Percentiles rank a stretch among this genome's conserved stretches.
Evolutionary conservation across 2,888 invertebrate species (phyloP).

Genomic region (Leptinotarsa haldemani): DNA sequence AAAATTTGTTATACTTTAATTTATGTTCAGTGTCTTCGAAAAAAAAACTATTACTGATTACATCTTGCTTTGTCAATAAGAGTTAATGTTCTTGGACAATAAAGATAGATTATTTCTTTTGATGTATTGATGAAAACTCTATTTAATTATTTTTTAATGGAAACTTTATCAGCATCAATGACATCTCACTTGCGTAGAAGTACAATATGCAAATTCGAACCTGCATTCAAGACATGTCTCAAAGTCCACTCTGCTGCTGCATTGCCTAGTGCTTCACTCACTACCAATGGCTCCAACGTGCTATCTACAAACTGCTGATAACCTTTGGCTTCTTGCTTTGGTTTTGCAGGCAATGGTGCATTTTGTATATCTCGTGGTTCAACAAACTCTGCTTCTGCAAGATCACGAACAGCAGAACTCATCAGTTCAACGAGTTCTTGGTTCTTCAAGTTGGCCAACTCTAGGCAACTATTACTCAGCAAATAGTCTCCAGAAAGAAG

Average conservation of each 20-base stretch:
- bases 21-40: too few species aligned
- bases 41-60: too few species aligned
- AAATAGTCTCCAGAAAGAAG: conserved; percentile 91
- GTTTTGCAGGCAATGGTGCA: conserved; percentile 81
- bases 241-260: conserved; percentile 85
- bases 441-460: conserved; percentile 83
- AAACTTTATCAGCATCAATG: too few species aligned
- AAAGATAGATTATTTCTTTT: too few species aligned
- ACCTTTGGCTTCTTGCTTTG: conserved; percentile 60
- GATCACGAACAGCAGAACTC: conserved; percentile 88
- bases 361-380: conserved; percentile 88
- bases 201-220: conserved; percentile 56
- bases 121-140: too few species aligned
- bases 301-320: conserved; percentile 55
- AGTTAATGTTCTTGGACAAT: too few species aligned
- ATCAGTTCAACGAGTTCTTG: conserved; percentile 89
- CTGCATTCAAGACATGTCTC: conserved; percentile 83
- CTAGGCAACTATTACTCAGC: conserved; percentile 87
- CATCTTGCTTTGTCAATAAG: too few species aligned
- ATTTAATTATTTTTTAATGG: too few species aligned
- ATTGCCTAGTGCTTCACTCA: conserved; percentile 68
- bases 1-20: too few species aligned
- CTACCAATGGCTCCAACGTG: conserved; percentile 60
- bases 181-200: not conserved
- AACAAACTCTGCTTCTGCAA: conserved; percentile 91